Percentiles rank a stretch among this genome's conserved stretches.
phyloP scores from a whole-genome alignment of 2,113 vertebrate genomes.

The Lutjanus erythropterus region DNA sequence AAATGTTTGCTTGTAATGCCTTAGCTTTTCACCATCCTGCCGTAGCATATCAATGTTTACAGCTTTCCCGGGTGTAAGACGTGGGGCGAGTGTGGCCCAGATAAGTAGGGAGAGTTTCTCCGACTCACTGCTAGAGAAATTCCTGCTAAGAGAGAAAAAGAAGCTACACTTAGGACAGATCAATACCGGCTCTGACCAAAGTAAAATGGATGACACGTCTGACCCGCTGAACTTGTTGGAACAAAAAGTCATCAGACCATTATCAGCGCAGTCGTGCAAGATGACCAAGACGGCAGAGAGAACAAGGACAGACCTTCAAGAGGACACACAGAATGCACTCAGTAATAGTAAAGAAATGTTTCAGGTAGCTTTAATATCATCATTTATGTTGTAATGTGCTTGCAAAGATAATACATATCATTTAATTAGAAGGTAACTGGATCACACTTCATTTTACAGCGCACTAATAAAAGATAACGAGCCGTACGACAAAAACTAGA shows the following conservation, averaged over 20 bases:
- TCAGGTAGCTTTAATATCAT: neutral
- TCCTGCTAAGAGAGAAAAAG: constrained; percentile 66
- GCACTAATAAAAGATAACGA: too few species aligned
- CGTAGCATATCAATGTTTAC: constrained; percentile 40
- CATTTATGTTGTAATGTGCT: neutral
- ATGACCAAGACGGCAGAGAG: constrained; percentile 34
- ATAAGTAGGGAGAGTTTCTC: constrained; percentile 48
- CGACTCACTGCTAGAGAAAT: constrained; percentile 50
- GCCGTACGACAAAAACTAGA: too few species aligned
- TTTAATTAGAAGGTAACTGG: neutral
- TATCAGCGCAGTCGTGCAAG: constrained; percentile 60
- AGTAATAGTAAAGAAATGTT: constrained; percentile 6
- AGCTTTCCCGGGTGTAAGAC: constrained; percentile 44
- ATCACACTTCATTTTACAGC: too few species aligned
- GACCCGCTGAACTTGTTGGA: constrained; percentile 74
- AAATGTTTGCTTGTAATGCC: constrained; percentile 24
- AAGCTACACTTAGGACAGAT: constrained; percentile 66
- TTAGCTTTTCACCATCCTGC: constrained; percentile 29
- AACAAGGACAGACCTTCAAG: constrained; percentile 41
- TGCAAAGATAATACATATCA: neutral
- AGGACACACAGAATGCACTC: constrained; percentile 14
- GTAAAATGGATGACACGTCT: constrained; percentile 72
- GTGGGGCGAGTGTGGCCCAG: constrained; percentile 22
- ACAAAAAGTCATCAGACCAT: constrained; percentile 74
- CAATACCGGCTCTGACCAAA: constrained; percentile 66